Evolutionary conservation across 2,888 invertebrate genomes (phyloP), one percentile per base, ranked within the genome.

Genomic region (Cancer borealis): DNA sequence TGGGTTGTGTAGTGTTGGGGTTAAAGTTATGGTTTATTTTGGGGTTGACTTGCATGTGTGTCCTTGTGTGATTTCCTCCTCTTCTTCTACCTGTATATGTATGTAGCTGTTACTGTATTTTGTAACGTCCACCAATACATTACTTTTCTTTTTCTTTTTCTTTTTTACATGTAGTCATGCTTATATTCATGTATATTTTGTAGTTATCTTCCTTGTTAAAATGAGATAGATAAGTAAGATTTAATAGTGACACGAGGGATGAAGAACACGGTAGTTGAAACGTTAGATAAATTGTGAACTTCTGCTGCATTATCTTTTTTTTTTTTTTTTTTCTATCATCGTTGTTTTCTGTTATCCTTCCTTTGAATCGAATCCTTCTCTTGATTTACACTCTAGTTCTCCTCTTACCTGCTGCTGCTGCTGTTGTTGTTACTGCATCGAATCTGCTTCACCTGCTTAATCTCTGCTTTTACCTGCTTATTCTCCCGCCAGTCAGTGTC

Each of bases 401-500:
- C n/a, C 73, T 26, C 26, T n/a, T 26, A 3, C 73, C 73, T 73
- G n/a, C 4, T 73, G n/a, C 3, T 73, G n/a, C n/a, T 73, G n/a
- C n/a, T 73, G n/a, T 26, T 73, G n/a, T 26, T 73, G 73, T 6
- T 73, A 73, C 73, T n/a, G 21, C 73, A 26, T 73, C 26, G 73
- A n/a, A 21, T 26, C 73, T 21, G 73, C 73, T 73, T 73, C n/a
- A 26, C n/a, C 73, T 73, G 73, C 73, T 73, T 73, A 73, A 73
- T 73, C 73, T 73, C 73, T 73, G 73, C 73, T 73, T 54, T 73
- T 73, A 73, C 73, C 73, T 73, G 73, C 73, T 73, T 73, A 73
- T 73, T 73, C 73, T 73, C 73, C 73, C 73, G 73, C 73, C 73
- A 73, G 73, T 73, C 73, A 73, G 73, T 73, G 73, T 73, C 73